Evolutionary conservation across 2,797 vertebrate genomes (phyloP).

Genomic region (Sparidentex hasta): DNA sequence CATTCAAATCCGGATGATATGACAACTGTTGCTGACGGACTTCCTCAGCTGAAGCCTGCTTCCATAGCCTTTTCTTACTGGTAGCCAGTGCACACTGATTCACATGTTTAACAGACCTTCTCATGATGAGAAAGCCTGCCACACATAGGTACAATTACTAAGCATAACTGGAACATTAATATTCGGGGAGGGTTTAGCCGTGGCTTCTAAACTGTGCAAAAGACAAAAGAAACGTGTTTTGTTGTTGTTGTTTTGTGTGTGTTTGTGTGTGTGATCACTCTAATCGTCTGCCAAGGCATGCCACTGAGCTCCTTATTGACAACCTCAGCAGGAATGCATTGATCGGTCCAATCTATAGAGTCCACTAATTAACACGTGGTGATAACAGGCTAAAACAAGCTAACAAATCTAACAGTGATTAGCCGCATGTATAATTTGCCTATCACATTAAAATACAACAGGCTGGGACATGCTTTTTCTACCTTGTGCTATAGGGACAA

Average conservation of each 20-base stretch:
- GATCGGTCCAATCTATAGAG: conserved; percentile 32
- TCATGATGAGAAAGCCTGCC: neutral
- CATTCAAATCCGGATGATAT: neutral
- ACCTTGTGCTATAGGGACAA: neutral
- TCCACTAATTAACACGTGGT: conserved; percentile 14
- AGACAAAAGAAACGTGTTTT: neutral
- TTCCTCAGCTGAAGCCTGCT: neutral
- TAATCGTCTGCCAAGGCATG: neutral
- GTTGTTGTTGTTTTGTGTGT: too few relatives aligned
- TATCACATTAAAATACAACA: neutral
- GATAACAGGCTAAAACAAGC: conserved; percentile 17
- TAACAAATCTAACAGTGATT: conserved; percentile 1
- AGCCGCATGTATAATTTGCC: neutral
- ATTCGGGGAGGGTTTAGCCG: neutral
- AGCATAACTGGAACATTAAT: neutral
- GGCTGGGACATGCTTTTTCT: neutral
- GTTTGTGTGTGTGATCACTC: neutral
- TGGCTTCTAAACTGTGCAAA: neutral
- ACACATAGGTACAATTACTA: neutral
- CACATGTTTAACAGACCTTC: too few relatives aligned
- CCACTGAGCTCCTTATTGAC: conserved; percentile 3
- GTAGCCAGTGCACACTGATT: neutral
- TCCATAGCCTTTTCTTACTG: neutral
- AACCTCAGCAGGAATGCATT: conserved; percentile 22
- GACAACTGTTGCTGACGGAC: neutral